Conservation (phyloP, 2,888 invertebrate genomes). For the Protonemura montana region DNA sequence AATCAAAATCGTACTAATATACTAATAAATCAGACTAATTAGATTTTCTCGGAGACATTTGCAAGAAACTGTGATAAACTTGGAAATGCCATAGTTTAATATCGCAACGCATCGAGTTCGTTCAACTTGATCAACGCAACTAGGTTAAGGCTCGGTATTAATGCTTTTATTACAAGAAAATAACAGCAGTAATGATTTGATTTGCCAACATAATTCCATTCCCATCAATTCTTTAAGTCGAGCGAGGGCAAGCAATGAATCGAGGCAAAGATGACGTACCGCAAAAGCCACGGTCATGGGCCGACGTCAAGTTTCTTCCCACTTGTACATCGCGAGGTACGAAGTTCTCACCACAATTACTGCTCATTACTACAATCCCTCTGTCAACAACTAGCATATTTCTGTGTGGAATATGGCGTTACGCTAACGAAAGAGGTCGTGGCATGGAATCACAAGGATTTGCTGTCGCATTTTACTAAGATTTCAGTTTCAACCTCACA, state of each 20-base stretch:
- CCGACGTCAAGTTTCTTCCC: too few relatives aligned
- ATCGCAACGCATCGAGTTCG: background rate
- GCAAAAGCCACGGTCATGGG: background rate
- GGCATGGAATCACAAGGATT: background rate
- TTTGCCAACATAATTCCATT: background rate
- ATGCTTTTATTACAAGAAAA: background rate
- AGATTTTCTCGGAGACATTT: background rate
- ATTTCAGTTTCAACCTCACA: background rate
- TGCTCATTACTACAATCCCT: background rate
- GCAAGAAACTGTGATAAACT: background rate
- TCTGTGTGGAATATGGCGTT: background rate
- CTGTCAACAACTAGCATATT: background rate
- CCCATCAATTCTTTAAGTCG: background rate
- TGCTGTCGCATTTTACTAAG: background rate
- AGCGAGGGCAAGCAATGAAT: background rate
- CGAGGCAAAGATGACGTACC: background rate
- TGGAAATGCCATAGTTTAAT: background rate
- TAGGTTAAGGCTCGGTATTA: background rate
- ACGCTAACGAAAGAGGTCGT: background rate
- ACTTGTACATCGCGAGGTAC: background rate
- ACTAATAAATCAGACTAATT: too few relatives aligned
- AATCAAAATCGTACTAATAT: too few relatives aligned
- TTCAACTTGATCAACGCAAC: conserved; percentile 7
- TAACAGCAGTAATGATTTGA: background rate
- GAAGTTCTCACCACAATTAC: conserved; percentile 3